A percentile compares a stretch with the other conserved stretches of the same genome.
Conservation (phyloP, 2,113 vertebrate species). For the Coptodon rendalli region DNA sequence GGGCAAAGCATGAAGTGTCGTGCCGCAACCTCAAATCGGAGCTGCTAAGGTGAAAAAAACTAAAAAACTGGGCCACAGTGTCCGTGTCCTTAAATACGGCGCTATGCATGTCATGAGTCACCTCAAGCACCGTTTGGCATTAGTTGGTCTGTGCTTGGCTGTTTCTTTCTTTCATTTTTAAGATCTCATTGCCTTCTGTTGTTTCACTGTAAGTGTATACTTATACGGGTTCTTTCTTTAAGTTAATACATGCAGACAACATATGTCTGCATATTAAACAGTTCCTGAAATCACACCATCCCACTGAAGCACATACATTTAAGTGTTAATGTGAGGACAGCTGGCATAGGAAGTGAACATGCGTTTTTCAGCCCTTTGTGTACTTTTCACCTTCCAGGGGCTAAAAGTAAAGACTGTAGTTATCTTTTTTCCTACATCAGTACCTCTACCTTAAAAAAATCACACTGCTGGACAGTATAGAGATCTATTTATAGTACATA, state of each 20-base stretch:
- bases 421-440: background rate
- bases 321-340: background rate
- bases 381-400: slow-evolving; percentile 31
- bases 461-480: background rate
- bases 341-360: slow-evolving; percentile 5
- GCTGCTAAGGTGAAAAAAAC: background rate
- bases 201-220: background rate
- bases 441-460: background rate
- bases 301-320: background rate
- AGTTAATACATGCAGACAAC: background rate
- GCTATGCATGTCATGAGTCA: background rate
- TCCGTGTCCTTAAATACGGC: slow-evolving; percentile 1
- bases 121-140: background rate
- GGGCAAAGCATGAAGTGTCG: slow-evolving; percentile 25
- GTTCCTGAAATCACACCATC: background rate
- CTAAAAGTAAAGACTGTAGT: slow-evolving; percentile 6
- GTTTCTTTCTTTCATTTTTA: background rate
- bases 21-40: background rate
- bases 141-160: background rate
- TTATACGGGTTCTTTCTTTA: background rate
- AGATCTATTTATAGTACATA: background rate
- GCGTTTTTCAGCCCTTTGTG: slow-evolving; percentile 32
- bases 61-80: slow-evolving; percentile 27
- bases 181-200: background rate
- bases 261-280: background rate